These are phyloP conservation scores for Lampropteryx suffumata DNA, from an alignment of 2,888 invertebrate species.

Conservation along the genomic window DNA sequence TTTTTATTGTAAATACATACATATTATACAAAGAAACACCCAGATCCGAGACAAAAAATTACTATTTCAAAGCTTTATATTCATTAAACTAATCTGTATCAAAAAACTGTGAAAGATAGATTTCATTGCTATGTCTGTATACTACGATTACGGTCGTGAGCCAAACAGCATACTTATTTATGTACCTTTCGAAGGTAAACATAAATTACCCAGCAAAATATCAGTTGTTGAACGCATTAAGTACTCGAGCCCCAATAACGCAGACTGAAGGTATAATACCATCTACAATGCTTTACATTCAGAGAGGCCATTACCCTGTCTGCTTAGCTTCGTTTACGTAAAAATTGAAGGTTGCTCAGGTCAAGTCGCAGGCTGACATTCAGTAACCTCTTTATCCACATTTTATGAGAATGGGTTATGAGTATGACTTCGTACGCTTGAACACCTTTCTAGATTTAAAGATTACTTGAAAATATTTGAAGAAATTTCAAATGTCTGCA, in stretches of 20 bases:
- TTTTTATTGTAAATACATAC: no score
- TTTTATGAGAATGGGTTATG: slow-evolving; percentile 22
- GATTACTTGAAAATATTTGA: slow-evolving; percentile 10
- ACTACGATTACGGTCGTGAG: no score
- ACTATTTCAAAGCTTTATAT: no score
- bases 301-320: slow-evolving; percentile 31
- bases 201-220: slow-evolving; percentile 6
- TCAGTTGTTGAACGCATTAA: slow-evolving; percentile 12
- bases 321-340: slow-evolving; percentile 27
- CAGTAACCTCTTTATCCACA: slow-evolving; percentile 43
- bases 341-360: slow-evolving; percentile 40
- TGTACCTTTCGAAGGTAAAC: no score
- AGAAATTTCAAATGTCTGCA: background rate
- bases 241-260: slow-evolving; percentile 15
- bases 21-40: no score
- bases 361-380: slow-evolving; percentile 41
- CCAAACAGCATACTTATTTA: no score
- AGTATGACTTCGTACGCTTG: slow-evolving; percentile 18
- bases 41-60: no score
- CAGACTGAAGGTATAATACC: slow-evolving; percentile 23
- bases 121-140: no score
- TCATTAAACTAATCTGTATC: no score
- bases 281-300: slow-evolving; percentile 26
- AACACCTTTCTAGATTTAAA: slow-evolving; percentile 9
- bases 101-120: no score